Percentiles rank a stretch among this genome's conserved stretches.
Evolutionary conservation across 2,113 vertebrate genomes (phyloP).

Genomic region (Seriola aureovittata): DNA sequence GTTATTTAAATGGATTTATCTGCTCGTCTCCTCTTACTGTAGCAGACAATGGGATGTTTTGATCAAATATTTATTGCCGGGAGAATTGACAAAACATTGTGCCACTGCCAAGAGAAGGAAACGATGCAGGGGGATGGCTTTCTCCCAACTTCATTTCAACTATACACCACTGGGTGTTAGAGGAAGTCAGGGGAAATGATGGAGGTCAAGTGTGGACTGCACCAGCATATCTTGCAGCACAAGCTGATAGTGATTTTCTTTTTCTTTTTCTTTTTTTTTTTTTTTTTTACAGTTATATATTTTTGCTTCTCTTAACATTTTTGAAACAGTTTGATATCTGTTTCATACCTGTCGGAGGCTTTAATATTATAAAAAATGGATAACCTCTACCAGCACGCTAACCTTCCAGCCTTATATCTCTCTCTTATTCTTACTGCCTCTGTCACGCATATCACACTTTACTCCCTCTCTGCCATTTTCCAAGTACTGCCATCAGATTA

Average conservation of each 20-base stretch:
- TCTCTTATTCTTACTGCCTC: not conserved
- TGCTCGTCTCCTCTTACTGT: not conserved
- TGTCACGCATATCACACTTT: constrained; percentile 4
- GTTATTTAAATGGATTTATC: not conserved
- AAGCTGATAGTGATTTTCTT: not conserved
- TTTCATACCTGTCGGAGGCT: constrained; percentile 22
- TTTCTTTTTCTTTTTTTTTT: not conserved
- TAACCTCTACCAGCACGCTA: constrained; percentile 20
- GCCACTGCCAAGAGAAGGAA: not conserved
- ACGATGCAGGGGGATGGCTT: not conserved
- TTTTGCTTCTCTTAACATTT: constrained; percentile 20
- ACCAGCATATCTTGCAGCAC: constrained; percentile 1
- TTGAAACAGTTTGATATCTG: constrained; percentile 21
- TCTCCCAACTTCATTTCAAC: constrained; percentile 23
- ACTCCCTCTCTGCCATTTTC: not conserved
- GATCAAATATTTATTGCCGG: constrained; percentile 33
- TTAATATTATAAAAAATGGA: constrained; percentile 35
- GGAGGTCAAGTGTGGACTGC: constrained; percentile 22
- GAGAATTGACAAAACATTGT: constrained; percentile 16
- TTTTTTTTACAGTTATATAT: not conserved
- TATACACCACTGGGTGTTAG: constrained; percentile 11
- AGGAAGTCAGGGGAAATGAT: constrained; percentile 38
- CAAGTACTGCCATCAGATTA: not conserved
- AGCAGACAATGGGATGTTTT: not conserved
- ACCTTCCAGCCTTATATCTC: not conserved